Base-by-base conservation (phyloP, 37 sponge, comb jelly and placozoan species). In the Tethya wilhelma region DNA sequence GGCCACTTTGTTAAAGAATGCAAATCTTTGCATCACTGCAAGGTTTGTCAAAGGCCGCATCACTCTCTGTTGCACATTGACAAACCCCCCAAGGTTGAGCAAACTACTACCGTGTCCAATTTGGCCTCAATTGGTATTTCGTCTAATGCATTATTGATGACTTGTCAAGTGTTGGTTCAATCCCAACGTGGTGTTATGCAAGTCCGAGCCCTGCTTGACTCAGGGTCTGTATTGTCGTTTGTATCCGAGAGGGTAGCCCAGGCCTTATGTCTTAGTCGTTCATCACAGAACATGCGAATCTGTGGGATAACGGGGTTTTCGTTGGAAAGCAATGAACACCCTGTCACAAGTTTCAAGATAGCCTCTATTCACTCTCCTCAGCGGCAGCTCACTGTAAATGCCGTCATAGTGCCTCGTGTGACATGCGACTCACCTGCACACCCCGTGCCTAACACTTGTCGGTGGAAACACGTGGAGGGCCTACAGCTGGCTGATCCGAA, bases 11-110 rank as follows among this genome's bases (percentile, higher is more conserved):
- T 31, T 56, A 66, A 36, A 39, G 42, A 86, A n/a, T 86, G 86
- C 63, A 73, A 33, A 39, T 79, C 79, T 34, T 4, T 79, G 28
- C 79, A 83, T 38, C 57, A 64, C 34, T 86, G 79, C 49, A 78
- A 79, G 57, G 44, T 28, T 26, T 86, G 86, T 64, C 79, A 86
- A 56, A 79, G 65, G 32, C 63, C 66, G 28, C 86, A 86, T 31
- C 86, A 86, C 71, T 79, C 86, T 64, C 41, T 79, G 29, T 62
- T 83, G 25, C 83, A 83, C 67, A 30, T 14, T 29, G 75, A 74
- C 14, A 49, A 49, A 49, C n/a, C n/a, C n/a, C n/a, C n/a, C n/a
- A n/a, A n/a, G n/a, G n/a, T n/a, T n/a, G n/a, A n/a, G n/a, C n/a
- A n/a, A n/a, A n/a, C n/a, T n/a, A n/a, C n/a, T n/a, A n/a, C n/a